These are phyloP conservation scores for Brachionichthys hirsutus DNA, from an alignment of 2,113 vertebrate species.

Conservation along the genomic window DNA sequence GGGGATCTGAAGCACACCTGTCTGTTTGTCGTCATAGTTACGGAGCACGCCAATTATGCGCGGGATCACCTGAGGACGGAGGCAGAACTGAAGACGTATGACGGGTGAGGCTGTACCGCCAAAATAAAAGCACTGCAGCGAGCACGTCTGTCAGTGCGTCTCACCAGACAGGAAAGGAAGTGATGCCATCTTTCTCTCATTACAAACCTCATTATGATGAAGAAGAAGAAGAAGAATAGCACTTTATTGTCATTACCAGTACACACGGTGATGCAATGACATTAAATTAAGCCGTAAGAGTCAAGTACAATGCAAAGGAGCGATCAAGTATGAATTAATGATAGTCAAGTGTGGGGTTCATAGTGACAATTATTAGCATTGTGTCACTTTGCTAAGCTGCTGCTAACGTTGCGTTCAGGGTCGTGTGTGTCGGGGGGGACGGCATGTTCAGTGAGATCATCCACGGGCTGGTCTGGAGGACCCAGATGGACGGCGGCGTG, in stretches of 20 bases:
- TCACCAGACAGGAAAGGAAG: neutral
- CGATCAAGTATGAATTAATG: too few species aligned
- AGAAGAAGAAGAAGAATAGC: too few species aligned
- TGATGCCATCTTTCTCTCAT: too few species aligned
- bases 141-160: neutral
- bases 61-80: slow-evolving; percentile 84
- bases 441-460: slow-evolving; percentile 97
- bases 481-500: slow-evolving; percentile 81
- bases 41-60: slow-evolving; percentile 89
- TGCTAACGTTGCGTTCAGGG: slow-evolving; percentile 65
- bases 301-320: too few species aligned
- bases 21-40: slow-evolving; percentile 80
- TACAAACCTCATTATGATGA: too few species aligned
- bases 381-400: too few species aligned
- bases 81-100: slow-evolving; percentile 85
- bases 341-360: too few species aligned
- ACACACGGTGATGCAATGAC: too few species aligned
- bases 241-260: too few species aligned
- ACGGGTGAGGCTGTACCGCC: slow-evolving; percentile 83
- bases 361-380: too few species aligned
- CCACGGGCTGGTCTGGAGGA: slow-evolving; percentile 89
- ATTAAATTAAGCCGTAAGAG: too few species aligned
- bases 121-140: slow-evolving; percentile 7
- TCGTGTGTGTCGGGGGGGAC: slow-evolving; percentile 94
- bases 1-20: neutral